Conservation (phyloP, 1,140 invertebrate genomes). For the Nylanderia fulva region DNA sequence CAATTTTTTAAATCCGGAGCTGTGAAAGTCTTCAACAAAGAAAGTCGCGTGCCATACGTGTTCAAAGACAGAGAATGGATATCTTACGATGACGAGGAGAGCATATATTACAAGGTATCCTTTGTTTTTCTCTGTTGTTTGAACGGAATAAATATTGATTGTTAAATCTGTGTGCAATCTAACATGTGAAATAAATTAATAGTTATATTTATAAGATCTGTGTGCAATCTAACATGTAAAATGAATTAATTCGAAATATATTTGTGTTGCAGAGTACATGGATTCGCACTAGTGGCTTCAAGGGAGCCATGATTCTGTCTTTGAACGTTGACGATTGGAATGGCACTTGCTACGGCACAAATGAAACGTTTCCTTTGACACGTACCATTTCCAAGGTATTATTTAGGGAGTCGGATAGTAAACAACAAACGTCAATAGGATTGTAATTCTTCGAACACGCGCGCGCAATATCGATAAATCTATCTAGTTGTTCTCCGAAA, state of each 20-base stretch:
- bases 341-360: slow-evolving; percentile 79
- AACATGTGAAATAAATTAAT: too few relatives aligned
- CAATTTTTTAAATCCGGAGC: slow-evolving; percentile 87
- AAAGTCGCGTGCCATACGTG: slow-evolving; percentile 92
- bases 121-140: neutral
- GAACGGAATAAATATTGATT: neutral
- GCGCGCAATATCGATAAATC: slow-evolving; percentile 2
- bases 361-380: slow-evolving; percentile 80
- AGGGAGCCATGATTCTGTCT: slow-evolving; percentile 92
- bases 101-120: slow-evolving; percentile 90
- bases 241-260: slow-evolving; percentile 30
- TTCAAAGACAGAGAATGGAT: slow-evolving; percentile 93
- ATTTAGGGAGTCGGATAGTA: slow-evolving; percentile 18
- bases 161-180: slow-evolving; percentile 31
- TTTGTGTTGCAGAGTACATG: slow-evolving; percentile 86
- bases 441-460: neutral
- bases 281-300: slow-evolving; percentile 88
- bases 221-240: slow-evolving; percentile 38
- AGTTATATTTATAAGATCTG: too few relatives aligned
- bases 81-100: slow-evolving; percentile 93
- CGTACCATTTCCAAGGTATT: slow-evolving; percentile 64
- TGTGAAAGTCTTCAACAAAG: slow-evolving; percentile 87
- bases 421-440: slow-evolving; percentile 30
- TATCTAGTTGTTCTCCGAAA: neutral
- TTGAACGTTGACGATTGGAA: slow-evolving; percentile 91